A percentile compares a stretch with the other conserved stretches of the same genome.
These are phyloP conservation scores for Drosophila hydei DNA, from an alignment of 1,140 invertebrate genomes.

Conservation along the genomic window DNA sequence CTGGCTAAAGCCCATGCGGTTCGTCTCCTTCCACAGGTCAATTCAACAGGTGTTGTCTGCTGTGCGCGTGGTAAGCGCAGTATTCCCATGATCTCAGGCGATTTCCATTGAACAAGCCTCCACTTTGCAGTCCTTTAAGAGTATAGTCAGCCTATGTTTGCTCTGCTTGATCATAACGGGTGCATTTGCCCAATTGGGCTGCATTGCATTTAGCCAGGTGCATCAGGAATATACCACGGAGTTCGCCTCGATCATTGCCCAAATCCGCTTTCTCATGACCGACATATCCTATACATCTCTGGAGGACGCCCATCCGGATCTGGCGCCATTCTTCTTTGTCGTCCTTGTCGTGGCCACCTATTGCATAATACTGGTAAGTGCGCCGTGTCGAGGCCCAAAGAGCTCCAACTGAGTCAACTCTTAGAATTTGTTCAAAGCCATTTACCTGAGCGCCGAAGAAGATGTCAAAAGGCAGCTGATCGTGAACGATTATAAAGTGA, in stretches of 20 bases:
- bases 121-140: background rate
- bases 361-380: slow-evolving; percentile 9
- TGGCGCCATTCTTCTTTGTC: slow-evolving; percentile 8
- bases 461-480: background rate
- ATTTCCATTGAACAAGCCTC: background rate
- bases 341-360: background rate
- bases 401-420: background rate
- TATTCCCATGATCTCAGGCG: background rate
- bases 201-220: background rate
- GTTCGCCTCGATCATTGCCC: background rate
- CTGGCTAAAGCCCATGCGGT: slow-evolving; percentile 15
- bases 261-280: slow-evolving; percentile 1
- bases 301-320: background rate
- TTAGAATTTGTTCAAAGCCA: slow-evolving; percentile 27
- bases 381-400: background rate
- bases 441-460: slow-evolving; percentile 12
- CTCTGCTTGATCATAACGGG: background rate
- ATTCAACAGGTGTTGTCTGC: background rate
- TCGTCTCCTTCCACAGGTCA: slow-evolving; percentile 9
- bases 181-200: slow-evolving; percentile 14
- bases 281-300: background rate
- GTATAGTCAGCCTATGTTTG: slow-evolving; percentile 4
- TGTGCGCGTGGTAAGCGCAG: background rate
- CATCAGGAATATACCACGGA: background rate
- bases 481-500: slow-evolving; percentile 4